Evolutionary conservation across 2,888 invertebrate genomes (phyloP).

Genomic region (Oligia fasciuncula): DNA sequence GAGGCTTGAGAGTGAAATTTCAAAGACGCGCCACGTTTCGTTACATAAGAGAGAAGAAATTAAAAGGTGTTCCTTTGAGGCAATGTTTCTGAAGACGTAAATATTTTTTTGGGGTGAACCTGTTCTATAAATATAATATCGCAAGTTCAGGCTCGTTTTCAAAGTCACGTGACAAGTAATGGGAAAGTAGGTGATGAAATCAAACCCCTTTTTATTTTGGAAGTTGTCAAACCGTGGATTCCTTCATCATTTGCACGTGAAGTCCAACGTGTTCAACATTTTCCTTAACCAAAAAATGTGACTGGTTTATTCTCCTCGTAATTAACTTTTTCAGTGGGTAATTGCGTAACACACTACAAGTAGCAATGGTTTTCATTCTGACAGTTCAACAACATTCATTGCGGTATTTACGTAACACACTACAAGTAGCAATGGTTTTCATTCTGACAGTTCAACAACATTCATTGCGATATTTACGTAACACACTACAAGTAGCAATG

Average conservation of each 20-base stretch:
- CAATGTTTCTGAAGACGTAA: background rate
- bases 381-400: too few relatives aligned
- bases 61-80: too few relatives aligned
- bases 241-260: background rate
- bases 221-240: background rate
- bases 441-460: too few relatives aligned
- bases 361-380: too few relatives aligned
- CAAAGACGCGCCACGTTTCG: background rate
- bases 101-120: background rate
- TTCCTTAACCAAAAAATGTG: slow-evolving; percentile 13
- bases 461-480: too few relatives aligned
- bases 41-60: background rate
- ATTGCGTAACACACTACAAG: too few relatives aligned
- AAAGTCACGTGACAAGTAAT: slow-evolving; percentile 6
- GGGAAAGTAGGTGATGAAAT: background rate
- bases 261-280: background rate
- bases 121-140: background rate
- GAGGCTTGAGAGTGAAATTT: background rate
- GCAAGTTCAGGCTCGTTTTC: background rate
- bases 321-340: background rate
- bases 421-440: too few relatives aligned
- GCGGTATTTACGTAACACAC: too few relatives aligned
- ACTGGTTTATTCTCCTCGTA: background rate
- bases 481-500: too few relatives aligned
- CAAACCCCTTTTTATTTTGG: background rate